Evolutionary conservation across 2,888 invertebrate genomes (phyloP).

Genomic region (Drosophila tanythrix): DNA sequence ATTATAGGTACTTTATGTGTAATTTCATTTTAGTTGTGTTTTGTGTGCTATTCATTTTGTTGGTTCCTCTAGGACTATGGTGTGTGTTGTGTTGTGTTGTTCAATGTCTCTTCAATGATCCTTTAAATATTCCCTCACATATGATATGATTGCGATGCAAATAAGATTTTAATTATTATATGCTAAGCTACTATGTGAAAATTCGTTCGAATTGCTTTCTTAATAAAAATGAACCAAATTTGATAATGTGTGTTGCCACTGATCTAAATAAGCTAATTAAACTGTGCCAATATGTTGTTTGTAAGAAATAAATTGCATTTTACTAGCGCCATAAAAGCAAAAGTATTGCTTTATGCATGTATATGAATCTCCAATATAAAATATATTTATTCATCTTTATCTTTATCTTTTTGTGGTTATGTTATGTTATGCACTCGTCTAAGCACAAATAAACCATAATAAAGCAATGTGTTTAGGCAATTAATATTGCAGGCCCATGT

Average conservation of each 20-base stretch:
- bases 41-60: slow-evolving; percentile 19
- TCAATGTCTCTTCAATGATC: slow-evolving; percentile 7
- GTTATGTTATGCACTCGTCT: slow-evolving; percentile 13
- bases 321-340: slow-evolving; percentile 27
- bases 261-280: slow-evolving; percentile 2
- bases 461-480: slow-evolving; percentile 69
- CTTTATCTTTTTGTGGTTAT: slow-evolving; percentile 3
- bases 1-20: slow-evolving; percentile 70
- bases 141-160: slow-evolving; percentile 70
- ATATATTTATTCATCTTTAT: slow-evolving; percentile 21
- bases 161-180: slow-evolving; percentile 40
- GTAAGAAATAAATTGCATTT: slow-evolving; percentile 13
- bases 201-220: slow-evolving; percentile 63
- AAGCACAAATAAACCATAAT: slow-evolving; percentile 64
- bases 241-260: neutral
- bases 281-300: slow-evolving; percentile 2
- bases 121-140: slow-evolving; percentile 15
- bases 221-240: slow-evolving; percentile 20
- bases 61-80: slow-evolving; percentile 41
- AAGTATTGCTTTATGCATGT: slow-evolving; percentile 33
- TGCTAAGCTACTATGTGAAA: slow-evolving; percentile 68
- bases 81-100: neutral
- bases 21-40: slow-evolving; percentile 21
- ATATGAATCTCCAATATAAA: slow-evolving; percentile 40
- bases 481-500: slow-evolving; percentile 78